Conservation (phyloP, 2,888 invertebrate genomes). For the Tubiluchus corallicola region DNA sequence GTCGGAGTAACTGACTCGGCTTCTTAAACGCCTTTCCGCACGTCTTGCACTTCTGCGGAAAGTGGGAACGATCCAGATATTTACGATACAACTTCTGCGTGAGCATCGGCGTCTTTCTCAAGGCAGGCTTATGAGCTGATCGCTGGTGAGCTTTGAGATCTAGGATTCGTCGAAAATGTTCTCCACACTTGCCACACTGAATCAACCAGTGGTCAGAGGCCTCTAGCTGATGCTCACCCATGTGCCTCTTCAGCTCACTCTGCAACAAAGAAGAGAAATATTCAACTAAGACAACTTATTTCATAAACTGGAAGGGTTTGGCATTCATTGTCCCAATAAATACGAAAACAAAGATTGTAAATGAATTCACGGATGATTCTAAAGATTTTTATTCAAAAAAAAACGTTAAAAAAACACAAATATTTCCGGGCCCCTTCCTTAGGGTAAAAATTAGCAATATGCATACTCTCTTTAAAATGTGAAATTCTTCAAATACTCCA, state of each 20-base stretch:
- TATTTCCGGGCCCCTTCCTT: conserved; percentile 1
- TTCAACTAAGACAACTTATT: too few species aligned
- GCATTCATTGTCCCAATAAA: too few species aligned
- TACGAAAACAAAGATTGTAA: too few species aligned
- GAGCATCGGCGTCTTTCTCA: too few species aligned
- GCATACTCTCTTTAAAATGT: too few species aligned
- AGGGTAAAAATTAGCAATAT: too few species aligned
- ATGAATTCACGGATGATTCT: neutral
- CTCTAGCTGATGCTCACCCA: conserved; percentile 29
- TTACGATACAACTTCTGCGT: too few species aligned
- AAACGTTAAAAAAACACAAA: conserved; percentile 2
- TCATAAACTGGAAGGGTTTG: too few species aligned
- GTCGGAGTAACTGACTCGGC: conserved; percentile 42
- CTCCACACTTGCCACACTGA: conserved; percentile 39
- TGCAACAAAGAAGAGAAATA: conserved; percentile 17
- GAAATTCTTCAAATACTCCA: too few species aligned
- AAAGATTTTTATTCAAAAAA: neutral
- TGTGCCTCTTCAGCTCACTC: conserved; percentile 35
- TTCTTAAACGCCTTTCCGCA: conserved; percentile 39
- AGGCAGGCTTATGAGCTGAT: too few species aligned
- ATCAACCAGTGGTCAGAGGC: conserved; percentile 26
- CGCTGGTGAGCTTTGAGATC: conserved; percentile 27
- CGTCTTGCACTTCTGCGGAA: conserved; percentile 24
- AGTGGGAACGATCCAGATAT: too few species aligned
- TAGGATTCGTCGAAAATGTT: too few species aligned